Conservation (phyloP, 2,113 vertebrate genomes). For the Chamaetylas fuelleborni region DNA sequence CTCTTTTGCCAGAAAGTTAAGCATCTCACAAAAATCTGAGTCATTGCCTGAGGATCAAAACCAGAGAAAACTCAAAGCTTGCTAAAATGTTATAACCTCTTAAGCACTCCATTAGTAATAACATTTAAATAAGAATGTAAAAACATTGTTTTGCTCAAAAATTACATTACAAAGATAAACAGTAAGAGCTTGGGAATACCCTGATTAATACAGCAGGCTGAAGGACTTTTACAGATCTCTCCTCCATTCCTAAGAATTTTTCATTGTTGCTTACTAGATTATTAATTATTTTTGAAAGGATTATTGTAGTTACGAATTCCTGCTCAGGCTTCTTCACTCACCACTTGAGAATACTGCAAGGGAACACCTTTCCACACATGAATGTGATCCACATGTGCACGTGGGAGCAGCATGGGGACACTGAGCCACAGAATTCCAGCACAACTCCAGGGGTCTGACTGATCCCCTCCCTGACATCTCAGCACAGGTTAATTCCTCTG, state of each 20-base stretch:
- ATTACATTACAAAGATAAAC: neutral
- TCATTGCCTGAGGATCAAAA: neutral
- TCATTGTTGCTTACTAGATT: neutral
- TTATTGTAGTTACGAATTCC: neutral
- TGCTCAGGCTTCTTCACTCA: neutral
- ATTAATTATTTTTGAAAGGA: slow-evolving; percentile 5
- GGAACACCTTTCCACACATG: neutral
- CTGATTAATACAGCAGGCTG: neutral
- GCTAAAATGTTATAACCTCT: neutral
- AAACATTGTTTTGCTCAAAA: slow-evolving; percentile 14
- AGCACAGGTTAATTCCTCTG: neutral
- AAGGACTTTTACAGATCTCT: neutral
- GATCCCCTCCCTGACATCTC: neutral
- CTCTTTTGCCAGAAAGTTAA: neutral
- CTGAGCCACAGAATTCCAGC: neutral
- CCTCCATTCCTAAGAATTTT: neutral
- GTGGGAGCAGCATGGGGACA: rapidly evolving
- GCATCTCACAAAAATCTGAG: neutral
- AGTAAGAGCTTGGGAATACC: neutral
- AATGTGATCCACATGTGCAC: neutral
- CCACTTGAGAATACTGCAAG: neutral
- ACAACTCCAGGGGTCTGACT: neutral
- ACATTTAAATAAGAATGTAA: neutral
- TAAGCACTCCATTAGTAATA: neutral
- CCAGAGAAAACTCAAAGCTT: neutral